Base-by-base conservation (phyloP, 2,797 vertebrate species). In the Platalea minor region DNA sequence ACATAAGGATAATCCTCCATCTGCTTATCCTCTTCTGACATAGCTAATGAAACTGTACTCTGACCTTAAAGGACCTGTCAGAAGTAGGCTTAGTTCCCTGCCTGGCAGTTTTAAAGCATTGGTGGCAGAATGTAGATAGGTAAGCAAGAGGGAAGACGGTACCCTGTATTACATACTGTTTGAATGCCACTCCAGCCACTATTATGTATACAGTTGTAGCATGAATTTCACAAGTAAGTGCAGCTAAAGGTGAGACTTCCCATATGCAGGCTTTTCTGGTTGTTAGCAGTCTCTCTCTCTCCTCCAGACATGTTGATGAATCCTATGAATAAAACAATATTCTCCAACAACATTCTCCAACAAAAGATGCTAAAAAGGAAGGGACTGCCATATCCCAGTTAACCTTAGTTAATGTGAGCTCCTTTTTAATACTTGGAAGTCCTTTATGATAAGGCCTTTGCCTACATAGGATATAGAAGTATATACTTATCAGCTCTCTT, bases 61-160 rank as follows among this genome's bases (percentile, higher is more conserved):
- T 90, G 69, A 90, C 90, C 90, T 91, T 59, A 85, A 80, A 68
- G 78, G 85, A 56, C 91, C 78, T 91, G 72, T 83, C 79, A 83
- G 57, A 72, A 88, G 37, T 31, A 64, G 60, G 53, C 57, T 88
- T 67, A 72, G 76, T 83, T 91, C 31, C 37, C 57, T 77, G 82
- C 43, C 75, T 77, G 48, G 39, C 33, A 60, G 19, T 74, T 95
- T 15, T 43, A 46, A 83, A 63, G 75, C 12, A 9, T 0, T 72
- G 79, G 60, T 83, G 75, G 68, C 68, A 92, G 81, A 67, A 39
- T 24, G 51, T 57, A 28, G 21, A 21, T 72, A 0, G 0, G 17
- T 77, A 60, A 82, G 70, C 41, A 54, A 73, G 60, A 91, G 50
- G 33, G 56, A 86, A 20, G 45, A 28, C 1, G 2, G 46, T 45